phyloP scores from a whole-genome alignment of 2,888 invertebrate genomes.

The Sarcophaga caerulescens region DNA sequence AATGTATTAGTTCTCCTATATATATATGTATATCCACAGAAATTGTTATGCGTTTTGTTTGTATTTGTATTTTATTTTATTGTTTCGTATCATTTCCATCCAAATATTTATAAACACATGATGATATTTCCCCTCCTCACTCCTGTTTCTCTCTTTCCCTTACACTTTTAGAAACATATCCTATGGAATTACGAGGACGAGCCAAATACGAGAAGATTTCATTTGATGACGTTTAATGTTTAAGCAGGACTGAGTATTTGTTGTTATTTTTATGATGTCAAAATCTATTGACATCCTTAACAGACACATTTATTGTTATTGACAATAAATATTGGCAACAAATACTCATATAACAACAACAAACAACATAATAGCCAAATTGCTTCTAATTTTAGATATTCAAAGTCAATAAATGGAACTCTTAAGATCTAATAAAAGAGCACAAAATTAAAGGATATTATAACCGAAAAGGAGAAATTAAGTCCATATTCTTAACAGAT shows the following conservation, averaged over 20 bases:
- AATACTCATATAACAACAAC: constrained; percentile 8
- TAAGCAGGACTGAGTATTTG: constrained; percentile 20
- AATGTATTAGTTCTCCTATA: too few species aligned
- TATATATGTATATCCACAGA: not conserved
- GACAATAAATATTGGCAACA: constrained; percentile 65
- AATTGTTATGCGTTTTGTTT: not conserved
- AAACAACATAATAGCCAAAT: constrained; percentile 9
- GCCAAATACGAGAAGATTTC: not conserved
- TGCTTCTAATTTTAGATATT: constrained; percentile 54
- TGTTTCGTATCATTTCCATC: constrained; percentile 36
- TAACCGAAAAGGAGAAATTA: not conserved
- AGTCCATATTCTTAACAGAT: not conserved
- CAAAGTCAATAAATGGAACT: constrained; percentile 58
- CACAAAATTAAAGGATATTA: not conserved
- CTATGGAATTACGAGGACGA: not conserved
- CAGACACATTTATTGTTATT: constrained; percentile 68
- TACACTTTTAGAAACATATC: not conserved
- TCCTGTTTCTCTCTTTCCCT: not conserved
- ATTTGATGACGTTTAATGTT: constrained; percentile 21
- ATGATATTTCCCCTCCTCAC: constrained; percentile 32
- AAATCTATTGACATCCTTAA: constrained; percentile 66
- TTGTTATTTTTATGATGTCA: constrained; percentile 65
- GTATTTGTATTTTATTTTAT: constrained; percentile 32
- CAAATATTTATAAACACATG: constrained; percentile 57
- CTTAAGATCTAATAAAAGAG: constrained; percentile 10